Percentiles rank a stretch among this genome's conserved stretches.
Conservation (phyloP, 2,797 vertebrate genomes). For the Oreonectes daqikongensis region DNA sequence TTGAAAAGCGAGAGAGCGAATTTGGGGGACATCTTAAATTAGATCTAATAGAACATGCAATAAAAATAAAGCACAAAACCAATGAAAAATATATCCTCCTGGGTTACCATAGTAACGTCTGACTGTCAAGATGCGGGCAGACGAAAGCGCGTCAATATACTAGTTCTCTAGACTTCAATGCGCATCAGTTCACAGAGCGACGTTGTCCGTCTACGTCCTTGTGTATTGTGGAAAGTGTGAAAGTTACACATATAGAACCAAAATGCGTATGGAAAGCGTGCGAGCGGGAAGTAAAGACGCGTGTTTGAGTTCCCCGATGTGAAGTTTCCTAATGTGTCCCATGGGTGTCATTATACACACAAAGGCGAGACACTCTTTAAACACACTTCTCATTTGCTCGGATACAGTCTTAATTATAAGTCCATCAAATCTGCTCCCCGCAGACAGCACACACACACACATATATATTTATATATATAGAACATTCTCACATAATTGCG, state of each 20-base stretch:
- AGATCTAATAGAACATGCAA: slow-evolving; percentile 43
- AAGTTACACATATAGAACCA: background rate
- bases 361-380: slow-evolving; percentile 41
- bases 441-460: slow-evolving; percentile 38
- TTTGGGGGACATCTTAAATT: slow-evolving; percentile 33
- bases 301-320: slow-evolving; percentile 36
- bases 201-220: background rate
- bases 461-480: slow-evolving; percentile 12
- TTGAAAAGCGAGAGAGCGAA: slow-evolving; percentile 22
- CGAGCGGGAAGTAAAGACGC: background rate
- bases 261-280: background rate
- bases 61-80: slow-evolving; percentile 24
- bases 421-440: slow-evolving; percentile 42
- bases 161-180: background rate
- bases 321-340: slow-evolving; percentile 39
- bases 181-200: background rate
- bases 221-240: slow-evolving; percentile 17
- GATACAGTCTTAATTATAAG: slow-evolving; percentile 49
- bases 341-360: slow-evolving; percentile 49
- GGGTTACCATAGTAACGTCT: slow-evolving; percentile 36
- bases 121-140: slow-evolving; percentile 18
- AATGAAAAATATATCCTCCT: slow-evolving; percentile 27
- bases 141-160: background rate
- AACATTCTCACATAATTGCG: slow-evolving; percentile 22
- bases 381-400: slow-evolving; percentile 39